Evolutionary conservation across 2,888 invertebrate species (phyloP), one percentile per base, ranked within the genome.

Genomic region (Trichacis sp.): DNA sequence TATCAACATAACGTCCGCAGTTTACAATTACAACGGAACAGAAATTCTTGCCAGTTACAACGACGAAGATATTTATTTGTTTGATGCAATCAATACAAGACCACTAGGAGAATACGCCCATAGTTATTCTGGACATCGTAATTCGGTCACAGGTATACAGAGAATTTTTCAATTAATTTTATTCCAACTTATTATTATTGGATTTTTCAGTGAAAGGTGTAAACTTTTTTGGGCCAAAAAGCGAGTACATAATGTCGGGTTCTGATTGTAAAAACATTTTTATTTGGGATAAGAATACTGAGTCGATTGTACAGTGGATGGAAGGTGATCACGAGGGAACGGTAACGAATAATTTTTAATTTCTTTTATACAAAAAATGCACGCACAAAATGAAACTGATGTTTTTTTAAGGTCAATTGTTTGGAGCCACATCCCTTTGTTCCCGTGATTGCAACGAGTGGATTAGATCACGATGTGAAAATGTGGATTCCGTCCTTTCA

Each of bases 11-110:
- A 97, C 97, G 0, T 94, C 94, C 78, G 94, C 95, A 5, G 91
- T 95, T 1, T 98, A 95, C 85, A 97, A 94, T 85, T 91, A 94
- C 85, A 91, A 94, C 84, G 97, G 97, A 42, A 89, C 92, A 50
- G 95, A 97, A 87, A 91, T 98, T 51, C 86, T 98, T 9, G 96
- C 93, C n/a, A 94, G 95, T 0, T 97, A 97, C 84, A 96, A 94
- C 83, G 95, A 97, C 80, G 96, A 96, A 66, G 93, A 95, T 75
- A 93, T 98, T 71, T 97, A 95, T 85, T 86, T 97, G 33, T 97
- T 96, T 78, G 92, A 95, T 80, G 88, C 90, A 14, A 86, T 79
- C 38, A 83, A 85, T 61, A 85, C 88, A 2, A 86, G 87, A 78
- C 84, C 0, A 53, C 53, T 70, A 3, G 85, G 85, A 20, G 85